Evolutionary conservation across 2,888 invertebrate genomes (phyloP), one percentile per base, ranked within the genome.

Genomic region (Polylopha cassiicola): DNA sequence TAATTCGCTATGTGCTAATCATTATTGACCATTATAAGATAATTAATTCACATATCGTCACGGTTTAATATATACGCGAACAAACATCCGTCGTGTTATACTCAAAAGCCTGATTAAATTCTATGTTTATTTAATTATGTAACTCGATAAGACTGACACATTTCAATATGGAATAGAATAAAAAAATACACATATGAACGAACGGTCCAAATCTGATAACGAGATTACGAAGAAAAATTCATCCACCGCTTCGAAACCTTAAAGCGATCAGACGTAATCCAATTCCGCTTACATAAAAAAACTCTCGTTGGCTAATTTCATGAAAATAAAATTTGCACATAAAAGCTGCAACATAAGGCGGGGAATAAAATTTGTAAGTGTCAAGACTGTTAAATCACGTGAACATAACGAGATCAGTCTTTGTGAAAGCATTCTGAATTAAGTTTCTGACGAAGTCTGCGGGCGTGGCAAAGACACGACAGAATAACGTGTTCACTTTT

Each of bases 331-430:
- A 76, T 74, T 75, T 71, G 65, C 70, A 70, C 61, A 77, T 76
- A 73, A 77, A 69, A 65, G 66, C 62, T 58, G 63, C 58, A 69
- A 65, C 57, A 63, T 54, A 69, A 70, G 73, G 58, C 63, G 60
- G 64, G 64, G 71, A 76, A 76, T 73, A 72, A 76, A 73, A 78
- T 73, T 67, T 70, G 72, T 70, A 73, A 71, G 72, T 81, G 80
- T 78, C 79, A 76, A 72, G 77, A 73, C 77, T 67, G 73, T 77
- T 78, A 76, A 80, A 80, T 75, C 72, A 69, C 63, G 66, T 69
- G 50, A 50, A 65, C 58, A 58, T 77, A 76, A 78, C 73, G 73
- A 78, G 67, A 69, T 66, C 46, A 46, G 41, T 69, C 63, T 61
- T 66, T 65, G 61, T 53, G 64, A 71, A 68, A 68, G 69, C 65